Conservation (phyloP, 2,113 vertebrate genomes). For the Guaruba guarouba region DNA sequence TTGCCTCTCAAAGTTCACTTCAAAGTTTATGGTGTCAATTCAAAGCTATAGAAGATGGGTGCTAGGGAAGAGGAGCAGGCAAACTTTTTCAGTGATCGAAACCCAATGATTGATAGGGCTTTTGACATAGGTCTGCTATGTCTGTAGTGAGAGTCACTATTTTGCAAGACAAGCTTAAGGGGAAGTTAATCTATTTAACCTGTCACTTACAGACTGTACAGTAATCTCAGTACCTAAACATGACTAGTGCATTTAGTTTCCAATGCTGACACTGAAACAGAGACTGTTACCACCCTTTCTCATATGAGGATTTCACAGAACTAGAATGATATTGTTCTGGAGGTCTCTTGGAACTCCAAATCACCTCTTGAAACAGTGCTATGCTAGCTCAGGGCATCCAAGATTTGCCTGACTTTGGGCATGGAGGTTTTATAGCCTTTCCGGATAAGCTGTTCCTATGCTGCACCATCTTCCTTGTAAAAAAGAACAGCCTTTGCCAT, state of each 20-base stretch:
- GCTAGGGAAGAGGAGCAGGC: background rate
- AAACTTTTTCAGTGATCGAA: background rate
- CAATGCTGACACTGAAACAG: background rate
- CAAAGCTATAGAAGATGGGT: background rate
- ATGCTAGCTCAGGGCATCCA: background rate
- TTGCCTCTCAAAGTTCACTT: background rate
- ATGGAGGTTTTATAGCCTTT: background rate
- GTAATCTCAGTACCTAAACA: background rate
- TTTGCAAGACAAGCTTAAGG: background rate
- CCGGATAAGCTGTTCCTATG: background rate
- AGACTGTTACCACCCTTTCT: background rate
- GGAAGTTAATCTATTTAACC: background rate
- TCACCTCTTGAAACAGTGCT: background rate
- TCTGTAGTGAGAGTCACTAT: background rate
- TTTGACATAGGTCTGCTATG: background rate
- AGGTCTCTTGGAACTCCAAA: background rate
- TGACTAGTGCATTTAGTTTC: background rate
- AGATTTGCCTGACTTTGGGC: background rate
- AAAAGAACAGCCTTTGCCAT: background rate
- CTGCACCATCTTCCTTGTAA: background rate
- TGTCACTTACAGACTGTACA: background rate
- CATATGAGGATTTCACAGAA: background rate
- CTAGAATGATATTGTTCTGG: rapidly evolving
- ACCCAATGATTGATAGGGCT: background rate
- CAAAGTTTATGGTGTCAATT: background rate